Conservation (phyloP, 92 coral and sea anemone species). For the Phenganax subtilis region DNA sequence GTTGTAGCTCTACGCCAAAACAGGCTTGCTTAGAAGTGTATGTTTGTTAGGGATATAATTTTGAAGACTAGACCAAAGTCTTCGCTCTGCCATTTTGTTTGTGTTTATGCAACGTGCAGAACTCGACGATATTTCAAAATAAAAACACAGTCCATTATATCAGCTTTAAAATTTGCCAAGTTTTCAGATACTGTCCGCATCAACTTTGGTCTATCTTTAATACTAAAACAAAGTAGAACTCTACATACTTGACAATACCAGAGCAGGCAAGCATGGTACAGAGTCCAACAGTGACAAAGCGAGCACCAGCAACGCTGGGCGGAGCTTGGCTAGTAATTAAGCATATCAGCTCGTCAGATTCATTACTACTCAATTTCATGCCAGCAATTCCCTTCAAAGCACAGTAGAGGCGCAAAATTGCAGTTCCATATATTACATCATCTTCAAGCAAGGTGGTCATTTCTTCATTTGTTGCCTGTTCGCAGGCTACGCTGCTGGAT, state of each 20-base stretch:
- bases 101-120: no score
- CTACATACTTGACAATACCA: slow-evolving; percentile 44
- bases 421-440: slow-evolving; percentile 76
- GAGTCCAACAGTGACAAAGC: slow-evolving; percentile 83
- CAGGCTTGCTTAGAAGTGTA: background rate
- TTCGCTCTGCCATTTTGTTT: no score
- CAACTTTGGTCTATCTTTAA: background rate
- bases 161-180: no score
- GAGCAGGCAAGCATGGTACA: slow-evolving; percentile 75
- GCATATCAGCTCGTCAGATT: slow-evolving; percentile 69
- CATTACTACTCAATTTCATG: slow-evolving; percentile 81
- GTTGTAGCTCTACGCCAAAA: background rate
- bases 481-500: background rate
- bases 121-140: no score
- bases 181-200: no score
- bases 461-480: background rate
- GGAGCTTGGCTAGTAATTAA: slow-evolving; percentile 89
- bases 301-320: slow-evolving; percentile 82
- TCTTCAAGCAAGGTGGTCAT: slow-evolving; percentile 64
- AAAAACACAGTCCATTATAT: no score
- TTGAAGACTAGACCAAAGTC: no score
- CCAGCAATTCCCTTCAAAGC: slow-evolving; percentile 86
- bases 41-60: no score
- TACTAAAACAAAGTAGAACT: background rate
- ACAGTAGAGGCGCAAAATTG: slow-evolving; percentile 77